Conservation (phyloP, 2,113 vertebrate species). For the Gallinago jamesoni region DNA sequence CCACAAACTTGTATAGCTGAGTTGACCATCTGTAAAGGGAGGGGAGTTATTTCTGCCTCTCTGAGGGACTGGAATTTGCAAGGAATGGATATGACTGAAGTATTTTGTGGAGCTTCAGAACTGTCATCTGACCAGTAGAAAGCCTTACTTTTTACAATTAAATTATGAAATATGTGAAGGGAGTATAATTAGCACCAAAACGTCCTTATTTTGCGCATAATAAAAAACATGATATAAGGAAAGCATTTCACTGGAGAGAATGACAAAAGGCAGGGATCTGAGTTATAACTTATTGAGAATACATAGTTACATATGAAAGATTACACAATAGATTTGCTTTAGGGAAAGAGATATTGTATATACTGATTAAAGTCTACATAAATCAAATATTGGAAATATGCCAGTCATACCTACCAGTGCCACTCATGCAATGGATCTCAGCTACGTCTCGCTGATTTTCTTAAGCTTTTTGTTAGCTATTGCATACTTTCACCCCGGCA, state of each 20-base stretch:
- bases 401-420: neutral
- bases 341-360: neutral
- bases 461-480: neutral
- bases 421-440: neutral
- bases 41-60: neutral
- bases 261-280: neutral
- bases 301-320: neutral
- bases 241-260: neutral
- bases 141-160: neutral
- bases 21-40: neutral
- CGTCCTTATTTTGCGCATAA: neutral
- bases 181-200: neutral
- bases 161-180: neutral
- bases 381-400: constrained; percentile 39
- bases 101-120: neutral
- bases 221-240: neutral
- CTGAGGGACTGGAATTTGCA: neutral
- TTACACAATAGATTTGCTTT: constrained; percentile 11
- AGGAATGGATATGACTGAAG: neutral
- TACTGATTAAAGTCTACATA: neutral
- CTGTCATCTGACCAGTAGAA: neutral
- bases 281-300: neutral
- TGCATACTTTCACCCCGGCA: neutral
- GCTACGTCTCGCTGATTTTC: neutral
- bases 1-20: neutral